Base-by-base conservation (phyloP, 2,113 vertebrate species). In the Columba janthina region DNA sequence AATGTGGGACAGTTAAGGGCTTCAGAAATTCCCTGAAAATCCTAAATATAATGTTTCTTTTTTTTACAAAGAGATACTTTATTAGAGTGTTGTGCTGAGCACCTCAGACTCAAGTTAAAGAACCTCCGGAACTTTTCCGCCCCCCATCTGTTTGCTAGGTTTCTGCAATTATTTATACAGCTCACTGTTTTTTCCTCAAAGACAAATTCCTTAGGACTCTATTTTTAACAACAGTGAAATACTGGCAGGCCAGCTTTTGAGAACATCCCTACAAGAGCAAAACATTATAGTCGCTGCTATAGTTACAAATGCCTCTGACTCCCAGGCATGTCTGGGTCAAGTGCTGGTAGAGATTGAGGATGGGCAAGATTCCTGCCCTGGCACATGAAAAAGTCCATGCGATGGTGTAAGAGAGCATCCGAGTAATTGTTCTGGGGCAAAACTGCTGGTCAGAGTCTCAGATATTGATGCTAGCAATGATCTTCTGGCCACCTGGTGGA, bases 141-240 rank as follows among this genome's bases (percentile, higher is more conserved):
- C 26, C 15, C 25, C 40, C 51, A 61, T 70, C 10, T 62, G 6
- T 65, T 86, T 82, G 34, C 36, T 40, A 76, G 80, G 10, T 80
- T 80, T 15, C 4, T 70, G 40, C 28, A 29, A 70, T 83, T 74
- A 70, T 62, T 90, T 89, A 56, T 73, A 56, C 22, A 85, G 15
- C 2, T 1, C 22, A 25, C 25, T 84, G 19, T 1, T 54, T 86
- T 64, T 87, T 29, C 19, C 87, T 74, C 25, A 34, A 66, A 66
- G 24, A 71, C 5, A 70, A 74, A 80, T 67, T 91, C 42, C 42
- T 89, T 50, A 15, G 64, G 24, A 31, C 21, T 86, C 51, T 81
- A 24, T 32, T 87, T 92, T 87, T 84, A 94, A 71, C 36, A 89
- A 11, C 28, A 77, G n/a, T 44, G 25, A 61, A 92, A 65, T 31